A percentile compares a stretch with the other conserved stretches of the same genome.
Evolutionary conservation across 2,113 vertebrate species (phyloP).

Genomic region (Grammomys surdaster): DNA sequence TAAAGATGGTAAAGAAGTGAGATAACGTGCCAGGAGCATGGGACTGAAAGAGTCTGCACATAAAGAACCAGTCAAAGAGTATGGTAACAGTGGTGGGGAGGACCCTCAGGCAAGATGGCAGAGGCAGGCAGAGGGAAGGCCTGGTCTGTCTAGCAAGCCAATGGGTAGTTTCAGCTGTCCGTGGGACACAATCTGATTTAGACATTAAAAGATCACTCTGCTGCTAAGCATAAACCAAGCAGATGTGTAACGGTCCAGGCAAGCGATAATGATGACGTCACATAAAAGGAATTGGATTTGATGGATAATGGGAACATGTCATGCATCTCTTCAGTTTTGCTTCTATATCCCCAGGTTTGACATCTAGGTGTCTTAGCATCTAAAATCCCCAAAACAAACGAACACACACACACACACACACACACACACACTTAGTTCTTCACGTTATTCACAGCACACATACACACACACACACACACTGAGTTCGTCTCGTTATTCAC

Average conservation of each 20-base stretch:
- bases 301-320: neutral
- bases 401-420: neutral
- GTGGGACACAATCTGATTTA: neutral
- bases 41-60: neutral
- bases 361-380: neutral
- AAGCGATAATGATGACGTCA: neutral
- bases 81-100: neutral
- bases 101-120: neutral
- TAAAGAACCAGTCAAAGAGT: neutral
- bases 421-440: neutral
- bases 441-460: neutral
- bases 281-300: neutral
- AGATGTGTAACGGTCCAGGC: neutral
- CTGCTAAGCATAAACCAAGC: neutral
- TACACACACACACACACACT: neutral
- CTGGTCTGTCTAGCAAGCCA: neutral
- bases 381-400: constrained; percentile 17
- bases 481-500: neutral
- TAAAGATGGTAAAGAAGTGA: neutral
- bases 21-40: neutral
- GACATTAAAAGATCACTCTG: neutral
- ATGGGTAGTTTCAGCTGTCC: neutral
- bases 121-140: neutral
- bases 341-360: neutral
- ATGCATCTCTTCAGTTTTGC: constrained; percentile 1